Evolutionary conservation across 2,113 vertebrate genomes (phyloP), one percentile per base, ranked within the genome.

Genomic region (Pygoscelis adeliae): DNA sequence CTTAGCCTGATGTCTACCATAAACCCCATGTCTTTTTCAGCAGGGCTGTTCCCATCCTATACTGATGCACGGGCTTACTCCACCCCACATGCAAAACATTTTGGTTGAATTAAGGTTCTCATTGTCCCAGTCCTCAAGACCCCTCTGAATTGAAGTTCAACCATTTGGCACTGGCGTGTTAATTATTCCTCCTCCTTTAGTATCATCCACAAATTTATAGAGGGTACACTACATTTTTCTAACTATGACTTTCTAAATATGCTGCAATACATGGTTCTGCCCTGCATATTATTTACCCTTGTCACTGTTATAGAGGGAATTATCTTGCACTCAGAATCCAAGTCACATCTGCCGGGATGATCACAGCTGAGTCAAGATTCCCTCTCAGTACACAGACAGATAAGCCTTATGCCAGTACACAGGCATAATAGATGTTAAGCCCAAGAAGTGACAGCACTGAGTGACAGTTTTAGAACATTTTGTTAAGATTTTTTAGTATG

Each of bases 41-140:
- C 49, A 59, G 40, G 32, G 32, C 25, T 61, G 5, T 32, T 85
- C 27, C 42, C 49, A 50, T 21, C 67, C 61, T 20, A 5, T 6
- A 4, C 10, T 3, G 4, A 13, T 15, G 27, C 38, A 47, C 0
- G 1, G 17, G 5, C 17, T 49, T 52, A 32, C 15, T 53, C 34
- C 22, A n/a, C 26, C 27, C 22, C 13, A 21, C 12, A 2, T 6
- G 3, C 29, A 13, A 66, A 80, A 44, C 0, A 5, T 46, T 36
- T 38, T 2, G 10, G 8, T 15, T 58, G 15, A 63, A 15, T 30
- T 58, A 3, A 50, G 5, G 3, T 50, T 19, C 22, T 42, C 15
- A 5, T 13, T 47, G 8, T 42, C 32, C 29, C 44, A 17, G 9
- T 6, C 55, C 63, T 19, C n/a, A 27, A 56, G 36, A 20, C 15